phyloP scores from a whole-genome alignment of 2,888 invertebrate genomes.

The Diplolepis rosae region DNA sequence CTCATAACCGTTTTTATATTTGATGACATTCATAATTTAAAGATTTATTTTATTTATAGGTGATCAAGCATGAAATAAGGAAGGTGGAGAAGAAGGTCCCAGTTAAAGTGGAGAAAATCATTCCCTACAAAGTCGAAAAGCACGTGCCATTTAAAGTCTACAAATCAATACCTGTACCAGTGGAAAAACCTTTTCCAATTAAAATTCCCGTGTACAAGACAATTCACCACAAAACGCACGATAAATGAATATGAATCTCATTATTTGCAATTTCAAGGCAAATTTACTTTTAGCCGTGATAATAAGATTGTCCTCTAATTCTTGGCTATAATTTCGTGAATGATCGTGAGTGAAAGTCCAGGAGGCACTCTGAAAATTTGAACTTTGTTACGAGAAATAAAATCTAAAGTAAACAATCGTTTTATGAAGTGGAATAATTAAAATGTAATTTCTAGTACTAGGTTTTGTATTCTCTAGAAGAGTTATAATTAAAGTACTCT shows the following conservation, averaged over 20 bases:
- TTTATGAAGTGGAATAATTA: not conserved
- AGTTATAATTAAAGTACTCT: conserved; percentile 1
- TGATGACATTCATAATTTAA: not conserved
- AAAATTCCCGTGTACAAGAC: conserved; percentile 82
- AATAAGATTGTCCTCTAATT: not conserved
- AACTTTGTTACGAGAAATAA: not conserved
- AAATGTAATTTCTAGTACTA: not conserved
- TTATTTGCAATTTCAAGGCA: not conserved
- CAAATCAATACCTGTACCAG: conserved; percentile 79
- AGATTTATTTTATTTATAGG: not conserved
- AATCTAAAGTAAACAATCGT: not conserved
- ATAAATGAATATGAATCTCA: not conserved
- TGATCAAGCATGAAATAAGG: conserved; percentile 32
- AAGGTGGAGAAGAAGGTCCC: conserved; percentile 73
- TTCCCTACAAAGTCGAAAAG: conserved; percentile 81
- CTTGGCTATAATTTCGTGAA: not conserved
- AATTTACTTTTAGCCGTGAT: not conserved
- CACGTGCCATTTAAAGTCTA: conserved; percentile 82
- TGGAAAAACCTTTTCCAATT: conserved; percentile 74
- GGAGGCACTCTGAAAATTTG: not conserved
- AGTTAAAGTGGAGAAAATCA: conserved; percentile 73
- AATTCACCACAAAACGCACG: conserved; percentile 78
- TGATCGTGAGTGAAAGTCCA: not conserved
- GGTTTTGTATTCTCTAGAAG: not conserved
- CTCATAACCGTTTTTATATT: too few relatives aligned